Conservation (phyloP, 30 jellyfish, hydroid and myxozoan species). For the Chrysaora quinquecirrha region DNA sequence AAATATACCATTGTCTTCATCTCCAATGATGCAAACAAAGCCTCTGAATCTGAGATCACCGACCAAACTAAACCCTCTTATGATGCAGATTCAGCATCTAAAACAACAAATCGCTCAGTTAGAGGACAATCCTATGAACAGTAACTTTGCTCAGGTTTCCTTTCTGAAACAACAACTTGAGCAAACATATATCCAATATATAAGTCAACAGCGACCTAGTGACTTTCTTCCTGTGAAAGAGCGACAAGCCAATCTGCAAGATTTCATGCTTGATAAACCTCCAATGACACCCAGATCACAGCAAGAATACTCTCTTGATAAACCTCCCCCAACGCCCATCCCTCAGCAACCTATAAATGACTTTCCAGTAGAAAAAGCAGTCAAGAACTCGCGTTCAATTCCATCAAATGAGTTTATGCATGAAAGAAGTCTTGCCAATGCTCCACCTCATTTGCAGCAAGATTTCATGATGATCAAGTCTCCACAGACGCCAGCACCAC, state of each 20-base stretch:
- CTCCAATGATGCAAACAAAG: slow-evolving; percentile 48
- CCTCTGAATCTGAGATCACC: slow-evolving; percentile 62
- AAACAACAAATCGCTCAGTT: slow-evolving; percentile 62
- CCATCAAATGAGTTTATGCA: slow-evolving; percentile 34
- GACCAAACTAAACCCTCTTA: slow-evolving; percentile 54
- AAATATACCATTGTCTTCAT: slow-evolving; percentile 41
- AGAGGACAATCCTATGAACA: slow-evolving; percentile 58
- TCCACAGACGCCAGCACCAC: slow-evolving; percentile 36
- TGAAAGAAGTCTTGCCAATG: slow-evolving; percentile 37
- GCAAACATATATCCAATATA: slow-evolving; percentile 47
- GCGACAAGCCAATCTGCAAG: slow-evolving; percentile 33
- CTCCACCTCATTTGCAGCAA: slow-evolving; percentile 58
- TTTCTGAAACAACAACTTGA: slow-evolving; percentile 56
- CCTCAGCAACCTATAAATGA: slow-evolving; percentile 53
- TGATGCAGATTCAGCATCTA: slow-evolving; percentile 65
- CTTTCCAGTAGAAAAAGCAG: slow-evolving; percentile 39
- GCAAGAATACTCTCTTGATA: slow-evolving; percentile 46
- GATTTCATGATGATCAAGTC: slow-evolving; percentile 65
- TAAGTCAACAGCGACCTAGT: slow-evolving; percentile 51
- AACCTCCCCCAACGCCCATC: slow-evolving; percentile 69
- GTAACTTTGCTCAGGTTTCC: slow-evolving; percentile 33
- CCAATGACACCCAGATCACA: slow-evolving; percentile 77
- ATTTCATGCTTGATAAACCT: slow-evolving; percentile 50
- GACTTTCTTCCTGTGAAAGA: slow-evolving; percentile 50
- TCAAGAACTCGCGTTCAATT: slow-evolving; percentile 20